Percentiles rank a stretch among this genome's conserved stretches.
phyloP scores from a whole-genome alignment of 2,888 invertebrate species.

The Acleris emargana region DNA sequence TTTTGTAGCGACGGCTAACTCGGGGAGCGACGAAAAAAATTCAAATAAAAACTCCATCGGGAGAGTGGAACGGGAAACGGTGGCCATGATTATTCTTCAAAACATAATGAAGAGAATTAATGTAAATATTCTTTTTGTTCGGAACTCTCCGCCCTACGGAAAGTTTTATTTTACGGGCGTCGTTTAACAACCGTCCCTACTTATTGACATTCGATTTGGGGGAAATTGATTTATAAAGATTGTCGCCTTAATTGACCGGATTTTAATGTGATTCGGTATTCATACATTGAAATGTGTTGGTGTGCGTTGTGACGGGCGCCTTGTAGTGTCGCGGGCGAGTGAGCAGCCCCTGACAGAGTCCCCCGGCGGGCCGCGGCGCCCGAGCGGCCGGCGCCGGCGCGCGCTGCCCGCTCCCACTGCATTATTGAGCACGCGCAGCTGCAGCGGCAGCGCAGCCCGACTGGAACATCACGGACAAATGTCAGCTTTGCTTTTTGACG shows the following conservation, averaged over 20 bases:
- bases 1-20: conserved; percentile 81
- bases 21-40: conserved; percentile 68
- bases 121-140: conserved; percentile 84
- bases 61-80: conserved; percentile 76
- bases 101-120: conserved; percentile 85
- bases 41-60: conserved; percentile 84
- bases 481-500: conserved; percentile 51
- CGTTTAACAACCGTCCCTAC: conserved; percentile 82
- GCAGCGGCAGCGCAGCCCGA: conserved; percentile 40
- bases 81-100: conserved; percentile 84
- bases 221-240: conserved; percentile 84
- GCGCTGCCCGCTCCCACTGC: conserved; percentile 58
- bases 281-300: background rate
- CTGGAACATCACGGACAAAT: conserved; percentile 73
- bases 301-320: conserved; percentile 6
- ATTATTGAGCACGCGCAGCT: conserved; percentile 68
- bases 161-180: conserved; percentile 83
- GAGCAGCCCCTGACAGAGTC: background rate
- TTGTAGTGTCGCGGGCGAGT: conserved; percentile 5
- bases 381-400: conserved; percentile 58
- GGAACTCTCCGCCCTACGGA: conserved; percentile 80
- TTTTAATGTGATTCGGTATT: conserved; percentile 56
- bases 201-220: conserved; percentile 84
- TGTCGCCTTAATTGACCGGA: conserved; percentile 80
- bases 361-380: conserved; percentile 21